Percentiles rank a stretch among this genome's conserved stretches.
Conservation (phyloP, 2,113 vertebrate genomes). For the Platanista minor region DNA sequence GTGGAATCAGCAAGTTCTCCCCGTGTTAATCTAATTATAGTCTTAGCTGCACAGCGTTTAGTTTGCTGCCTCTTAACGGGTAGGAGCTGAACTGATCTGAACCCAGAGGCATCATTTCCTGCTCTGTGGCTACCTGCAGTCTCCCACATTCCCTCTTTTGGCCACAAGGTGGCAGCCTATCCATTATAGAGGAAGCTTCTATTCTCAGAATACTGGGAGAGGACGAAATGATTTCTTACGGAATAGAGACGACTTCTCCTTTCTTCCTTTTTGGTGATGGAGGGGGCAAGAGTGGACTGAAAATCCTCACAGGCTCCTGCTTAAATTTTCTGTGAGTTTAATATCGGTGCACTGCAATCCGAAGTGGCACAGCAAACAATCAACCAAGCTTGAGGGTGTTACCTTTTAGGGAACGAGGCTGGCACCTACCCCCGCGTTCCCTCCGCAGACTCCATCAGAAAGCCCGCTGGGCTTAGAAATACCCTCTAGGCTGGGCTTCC, state of each 20-base stretch:
- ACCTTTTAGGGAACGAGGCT: background rate
- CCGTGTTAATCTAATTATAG: background rate
- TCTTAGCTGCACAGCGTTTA: background rate
- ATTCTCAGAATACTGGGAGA: background rate
- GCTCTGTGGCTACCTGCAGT: background rate
- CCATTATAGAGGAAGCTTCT: slow-evolving; percentile 27
- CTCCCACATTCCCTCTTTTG: background rate
- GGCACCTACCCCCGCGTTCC: background rate
- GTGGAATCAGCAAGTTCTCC: background rate
- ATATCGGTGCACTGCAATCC: background rate
- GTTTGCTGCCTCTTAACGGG: background rate
- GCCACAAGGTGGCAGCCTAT: slow-evolving; percentile 70
- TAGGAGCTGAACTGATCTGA: background rate
- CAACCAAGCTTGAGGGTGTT: background rate
- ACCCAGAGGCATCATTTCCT: background rate
- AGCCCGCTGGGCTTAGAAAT: background rate
- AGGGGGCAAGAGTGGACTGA: background rate
- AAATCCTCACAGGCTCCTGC: background rate
- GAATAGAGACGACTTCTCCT: background rate
- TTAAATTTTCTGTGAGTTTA: background rate
- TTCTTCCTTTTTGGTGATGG: background rate
- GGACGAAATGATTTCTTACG: background rate
- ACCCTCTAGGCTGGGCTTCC: background rate
- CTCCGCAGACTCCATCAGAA: background rate
- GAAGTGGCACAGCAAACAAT: too few species aligned